Evolutionary conservation across 92 coral and sea anemone genomes (phyloP).

Genomic region (Epizoanthus ramosus): DNA sequence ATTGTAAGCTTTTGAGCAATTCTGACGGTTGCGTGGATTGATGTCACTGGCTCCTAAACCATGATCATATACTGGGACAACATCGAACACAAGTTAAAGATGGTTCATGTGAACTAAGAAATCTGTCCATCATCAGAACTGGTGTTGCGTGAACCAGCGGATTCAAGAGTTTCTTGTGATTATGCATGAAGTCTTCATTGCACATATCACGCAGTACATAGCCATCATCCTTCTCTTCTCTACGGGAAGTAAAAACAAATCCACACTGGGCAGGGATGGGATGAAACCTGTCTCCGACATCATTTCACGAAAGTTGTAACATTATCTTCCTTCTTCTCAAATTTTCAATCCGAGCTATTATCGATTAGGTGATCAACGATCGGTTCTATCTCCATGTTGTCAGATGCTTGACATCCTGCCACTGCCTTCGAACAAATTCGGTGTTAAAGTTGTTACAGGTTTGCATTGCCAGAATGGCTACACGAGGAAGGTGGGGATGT

Average conservation of each 20-base stretch:
- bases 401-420: constrained; percentile 55
- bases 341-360: constrained; percentile 49
- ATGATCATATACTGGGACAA: constrained; percentile 40
- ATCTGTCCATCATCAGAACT: constrained; percentile 33
- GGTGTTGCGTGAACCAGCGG: constrained; percentile 46
- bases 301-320: constrained; percentile 44
- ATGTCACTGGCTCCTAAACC: constrained; percentile 25
- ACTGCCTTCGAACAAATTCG: constrained; percentile 43
- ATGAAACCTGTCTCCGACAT: constrained; percentile 40
- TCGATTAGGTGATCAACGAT: constrained; percentile 46
- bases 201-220: constrained; percentile 42
- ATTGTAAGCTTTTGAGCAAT: constrained; percentile 50
- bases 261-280: constrained; percentile 37
- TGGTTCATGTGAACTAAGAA: constrained; percentile 49
- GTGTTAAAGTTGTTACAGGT: constrained; percentile 57
- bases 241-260: constrained; percentile 46
- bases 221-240: constrained; percentile 31
- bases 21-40: constrained; percentile 35
- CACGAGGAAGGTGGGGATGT: constrained; percentile 51
- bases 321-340: constrained; percentile 51
- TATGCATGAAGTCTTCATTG: constrained; percentile 42
- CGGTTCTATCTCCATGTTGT: constrained; percentile 26
- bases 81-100: constrained; percentile 43
- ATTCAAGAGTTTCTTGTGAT: constrained; percentile 48
- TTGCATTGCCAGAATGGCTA: constrained; percentile 54